Base-by-base conservation (phyloP, 2,797 vertebrate genomes). In the Pipistrellus pipistrellus region DNA sequence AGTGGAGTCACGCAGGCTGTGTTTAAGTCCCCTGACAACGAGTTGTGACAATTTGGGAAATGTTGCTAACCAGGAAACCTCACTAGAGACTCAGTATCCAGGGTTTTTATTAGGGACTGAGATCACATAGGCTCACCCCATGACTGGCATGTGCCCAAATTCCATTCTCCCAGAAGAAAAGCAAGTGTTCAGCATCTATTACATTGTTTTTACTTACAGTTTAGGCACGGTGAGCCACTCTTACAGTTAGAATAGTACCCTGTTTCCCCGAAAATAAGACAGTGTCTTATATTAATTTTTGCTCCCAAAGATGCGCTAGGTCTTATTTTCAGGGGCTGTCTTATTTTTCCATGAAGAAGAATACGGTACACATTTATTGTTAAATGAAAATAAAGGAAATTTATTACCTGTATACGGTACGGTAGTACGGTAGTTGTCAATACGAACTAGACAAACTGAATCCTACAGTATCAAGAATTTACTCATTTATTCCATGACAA, bases 121-220 rank as follows among this genome's bases (percentile, higher is more conserved):
- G 44, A 62, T 77, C 57, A 66, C 13, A 20, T 59, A 55, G 71
- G 25, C 15, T 66, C 55, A 72, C 48, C 53, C 32, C 46, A 30
- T 93, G 9, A 41, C n/a, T 76, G 55, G 13, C 59, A 11, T 64
- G 13, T 81, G 3, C 38, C 44, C 71, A 53, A 23, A 73, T 82
- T 81, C 41, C n/a, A 51, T 25, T 85, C 44, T 92, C 48, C 44
- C 73, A 68, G 55, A 82, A 92, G 57, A 35, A 90, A 77, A 75
- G 44, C 68, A 75, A 14, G n/a, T 84, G 25, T 88, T 86, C 21
- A 57, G 44, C 44, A 44, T 62, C 27, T 90, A 41, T 35, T 25
- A 46, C 76, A 46, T 59, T 78, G 62, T 92, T 84, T 83, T 35
- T 41, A 55, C 4, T 23, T 44, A 23, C 35, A 76, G 13, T 68